Conservation (phyloP, 1,140 invertebrate species). For the Penaeus chinensis region DNA sequence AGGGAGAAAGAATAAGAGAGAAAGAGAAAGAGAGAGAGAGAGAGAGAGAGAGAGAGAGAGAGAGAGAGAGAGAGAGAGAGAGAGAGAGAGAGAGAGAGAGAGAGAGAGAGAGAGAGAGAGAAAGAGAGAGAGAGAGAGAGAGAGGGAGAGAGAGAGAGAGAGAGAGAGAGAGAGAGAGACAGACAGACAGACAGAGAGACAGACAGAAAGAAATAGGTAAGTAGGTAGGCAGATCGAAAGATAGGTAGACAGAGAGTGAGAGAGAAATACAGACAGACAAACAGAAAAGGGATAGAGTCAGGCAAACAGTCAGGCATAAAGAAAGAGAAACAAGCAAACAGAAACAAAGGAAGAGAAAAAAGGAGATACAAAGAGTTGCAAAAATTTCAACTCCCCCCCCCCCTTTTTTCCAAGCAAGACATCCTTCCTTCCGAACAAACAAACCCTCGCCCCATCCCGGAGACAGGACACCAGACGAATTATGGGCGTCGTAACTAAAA, state of each 20-base stretch:
- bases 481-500: too few species aligned
- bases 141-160: slow-evolving; percentile 17
- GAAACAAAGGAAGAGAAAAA: not conserved
- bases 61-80: not conserved
- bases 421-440: too few species aligned
- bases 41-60: not conserved
- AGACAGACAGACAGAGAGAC: not conserved
- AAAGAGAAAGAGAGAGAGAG: not conserved
- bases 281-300: not conserved
- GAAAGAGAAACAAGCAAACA: slow-evolving; percentile 11
- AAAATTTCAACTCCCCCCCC: too few species aligned
- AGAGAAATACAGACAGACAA: not conserved
- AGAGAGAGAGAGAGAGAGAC: not conserved
- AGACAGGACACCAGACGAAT: too few species aligned
- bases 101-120: not conserved
- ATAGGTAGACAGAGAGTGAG: not conserved
- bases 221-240: not conserved
- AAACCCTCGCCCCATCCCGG: too few species aligned
- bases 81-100: not conserved
- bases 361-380: slow-evolving; percentile 10
- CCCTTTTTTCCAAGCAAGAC: too few species aligned
- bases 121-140: not conserved
- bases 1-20: not conserved
- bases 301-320: not conserved
- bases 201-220: not conserved